Percentiles rank a stretch among this genome's conserved stretches.
Evolutionary conservation across 2,113 vertebrate species (phyloP).

Genomic region (Oreochromis spilurus): DNA sequence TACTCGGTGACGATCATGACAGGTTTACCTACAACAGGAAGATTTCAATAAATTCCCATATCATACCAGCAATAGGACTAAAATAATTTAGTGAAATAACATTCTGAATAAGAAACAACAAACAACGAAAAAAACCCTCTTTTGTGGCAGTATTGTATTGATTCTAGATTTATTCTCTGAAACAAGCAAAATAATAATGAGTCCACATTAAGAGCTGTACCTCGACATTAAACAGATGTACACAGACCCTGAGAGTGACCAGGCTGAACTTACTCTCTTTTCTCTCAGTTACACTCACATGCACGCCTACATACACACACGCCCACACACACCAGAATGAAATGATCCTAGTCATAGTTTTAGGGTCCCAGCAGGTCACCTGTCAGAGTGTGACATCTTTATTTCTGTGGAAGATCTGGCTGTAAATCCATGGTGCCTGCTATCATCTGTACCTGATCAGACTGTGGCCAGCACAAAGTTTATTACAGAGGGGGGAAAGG

Average conservation of each 20-base stretch:
- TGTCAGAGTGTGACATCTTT: slow-evolving; percentile 73
- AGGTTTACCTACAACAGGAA: slow-evolving; percentile 57
- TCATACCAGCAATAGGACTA: not conserved
- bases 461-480: slow-evolving; percentile 36
- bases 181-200: not conserved
- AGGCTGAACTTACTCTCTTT: not conserved
- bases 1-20: slow-evolving; percentile 74
- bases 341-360: slow-evolving; percentile 51
- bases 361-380: slow-evolving; percentile 64
- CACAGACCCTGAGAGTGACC: not conserved
- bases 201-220: not conserved
- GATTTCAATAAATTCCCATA: not conserved
- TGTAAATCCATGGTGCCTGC: slow-evolving; percentile 61
- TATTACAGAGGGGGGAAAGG: slow-evolving; percentile 14
- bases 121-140: not conserved
- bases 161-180: slow-evolving; percentile 11
- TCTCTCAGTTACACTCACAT: not conserved
- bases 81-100: not conserved
- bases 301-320: not conserved
- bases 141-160: not conserved
- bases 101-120: not conserved
- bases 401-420: slow-evolving; percentile 49
- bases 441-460: slow-evolving; percentile 69
- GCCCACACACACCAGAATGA: slow-evolving; percentile 26
- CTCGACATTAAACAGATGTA: slow-evolving; percentile 28